Evolutionary conservation across 2,888 invertebrate genomes (phyloP).

Genomic region (Pyrocoelia pectoralis): DNA sequence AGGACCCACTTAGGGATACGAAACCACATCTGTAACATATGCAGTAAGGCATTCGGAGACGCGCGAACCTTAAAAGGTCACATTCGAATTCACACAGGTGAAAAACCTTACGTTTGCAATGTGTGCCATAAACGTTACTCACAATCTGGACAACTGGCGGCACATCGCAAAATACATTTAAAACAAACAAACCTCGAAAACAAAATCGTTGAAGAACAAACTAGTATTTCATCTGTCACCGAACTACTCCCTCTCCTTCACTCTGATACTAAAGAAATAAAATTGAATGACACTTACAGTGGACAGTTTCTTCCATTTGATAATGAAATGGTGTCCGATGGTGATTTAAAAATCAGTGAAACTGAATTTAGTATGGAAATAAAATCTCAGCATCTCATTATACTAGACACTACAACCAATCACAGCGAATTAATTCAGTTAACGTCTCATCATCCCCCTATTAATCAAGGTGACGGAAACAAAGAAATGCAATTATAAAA

Average conservation of each 20-base stretch:
- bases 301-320: not conserved
- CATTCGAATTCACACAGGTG: conserved; percentile 55
- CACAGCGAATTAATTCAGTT: not conserved
- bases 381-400: not conserved
- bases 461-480: not conserved
- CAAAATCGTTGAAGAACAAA: not conserved
- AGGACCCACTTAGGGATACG: conserved; percentile 52
- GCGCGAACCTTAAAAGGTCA: conserved; percentile 53
- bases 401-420: not conserved
- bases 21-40: conserved; percentile 52
- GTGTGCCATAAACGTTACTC: conserved; percentile 53
- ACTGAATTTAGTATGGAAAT: not conserved
- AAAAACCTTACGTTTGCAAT: conserved; percentile 54
- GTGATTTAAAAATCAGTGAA: not conserved
- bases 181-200: conserved; percentile 11
- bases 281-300: not conserved
- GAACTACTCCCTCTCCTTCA: not conserved
- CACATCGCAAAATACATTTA: conserved; percentile 52
- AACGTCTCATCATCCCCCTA: not conserved
- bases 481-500: not conserved
- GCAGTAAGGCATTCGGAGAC: conserved; percentile 55
- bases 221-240: not conserved
- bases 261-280: not conserved
- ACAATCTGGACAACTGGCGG: conserved; percentile 55
- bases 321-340: not conserved